These are phyloP conservation scores for Xestobium rufovillosum DNA, from an alignment of 2,888 invertebrate species.

Conservation along the genomic window DNA sequence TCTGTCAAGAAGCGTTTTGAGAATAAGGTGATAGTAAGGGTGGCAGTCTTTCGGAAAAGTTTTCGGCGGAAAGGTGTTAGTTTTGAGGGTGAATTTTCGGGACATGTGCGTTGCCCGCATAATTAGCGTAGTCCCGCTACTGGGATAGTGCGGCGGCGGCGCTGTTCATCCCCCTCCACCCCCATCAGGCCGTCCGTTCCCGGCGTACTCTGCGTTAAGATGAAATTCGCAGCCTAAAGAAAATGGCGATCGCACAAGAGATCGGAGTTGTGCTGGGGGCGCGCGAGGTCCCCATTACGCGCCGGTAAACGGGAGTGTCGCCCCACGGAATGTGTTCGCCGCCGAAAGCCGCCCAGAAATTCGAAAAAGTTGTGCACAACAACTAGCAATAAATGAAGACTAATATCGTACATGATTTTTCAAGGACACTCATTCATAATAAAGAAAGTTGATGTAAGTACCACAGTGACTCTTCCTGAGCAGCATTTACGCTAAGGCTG, in stretches of 20 bases:
- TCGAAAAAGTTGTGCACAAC: constrained; percentile 33
- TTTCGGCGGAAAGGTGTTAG: too few relatives aligned
- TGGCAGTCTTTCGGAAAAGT: too few relatives aligned
- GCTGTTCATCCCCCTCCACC: too few relatives aligned
- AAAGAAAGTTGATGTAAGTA: constrained; percentile 44
- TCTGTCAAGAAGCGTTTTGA: constrained; percentile 1
- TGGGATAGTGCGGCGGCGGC: not conserved
- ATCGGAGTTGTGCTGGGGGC: constrained; percentile 33
- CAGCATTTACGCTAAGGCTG: constrained; percentile 13
- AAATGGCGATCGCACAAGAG: constrained; percentile 36
- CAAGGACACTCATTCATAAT: constrained; percentile 40
- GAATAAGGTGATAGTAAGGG: too few relatives aligned
- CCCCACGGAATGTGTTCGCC: constrained; percentile 10
- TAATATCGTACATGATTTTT: constrained; percentile 41
- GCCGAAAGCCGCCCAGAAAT: constrained; percentile 28
- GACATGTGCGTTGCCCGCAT: not conserved
- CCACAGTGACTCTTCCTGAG: constrained; percentile 22
- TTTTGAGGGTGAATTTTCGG: too few relatives aligned
- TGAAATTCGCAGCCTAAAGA: constrained; percentile 34
- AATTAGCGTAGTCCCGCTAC: not conserved
- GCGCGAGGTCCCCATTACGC: constrained; percentile 21
- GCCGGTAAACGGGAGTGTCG: constrained; percentile 18
- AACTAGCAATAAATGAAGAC: constrained; percentile 43
- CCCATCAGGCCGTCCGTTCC: constrained; percentile 19
- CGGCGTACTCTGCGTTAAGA: constrained; percentile 35